Evolutionary conservation across 2,797 vertebrate genomes (phyloP).

Genomic region (Arrhamphus sclerolepis): DNA sequence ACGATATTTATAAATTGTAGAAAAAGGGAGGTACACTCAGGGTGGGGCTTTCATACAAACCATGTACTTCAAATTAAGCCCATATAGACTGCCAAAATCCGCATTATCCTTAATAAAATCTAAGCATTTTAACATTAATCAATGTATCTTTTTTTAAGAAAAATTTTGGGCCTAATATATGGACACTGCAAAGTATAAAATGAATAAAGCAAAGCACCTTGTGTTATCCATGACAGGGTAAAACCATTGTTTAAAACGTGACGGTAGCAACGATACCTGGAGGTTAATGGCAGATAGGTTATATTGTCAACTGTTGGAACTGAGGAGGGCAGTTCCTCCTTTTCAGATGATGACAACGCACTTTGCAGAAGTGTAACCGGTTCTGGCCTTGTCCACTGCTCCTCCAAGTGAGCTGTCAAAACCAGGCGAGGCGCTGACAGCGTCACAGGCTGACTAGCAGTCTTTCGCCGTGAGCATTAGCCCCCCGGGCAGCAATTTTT

Average conservation of each 20-base stretch:
- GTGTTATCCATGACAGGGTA: constrained; percentile 3
- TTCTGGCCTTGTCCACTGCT: constrained; percentile 44
- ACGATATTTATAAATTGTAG: neutral
- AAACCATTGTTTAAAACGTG: constrained; percentile 6
- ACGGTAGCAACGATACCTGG: constrained; percentile 10
- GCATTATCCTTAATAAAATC: neutral
- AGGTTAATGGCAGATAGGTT: constrained; percentile 1
- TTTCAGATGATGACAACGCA: neutral
- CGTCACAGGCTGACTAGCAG: constrained; percentile 59
- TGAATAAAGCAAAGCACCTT: too few relatives aligned
- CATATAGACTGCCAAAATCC: neutral
- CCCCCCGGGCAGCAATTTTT: neutral
- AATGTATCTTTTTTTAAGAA: too few relatives aligned
- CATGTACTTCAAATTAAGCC: constrained; percentile 17
- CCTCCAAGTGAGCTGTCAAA: constrained; percentile 66
- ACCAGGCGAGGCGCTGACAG: constrained; percentile 65
- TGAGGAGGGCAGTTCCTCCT: too few relatives aligned
- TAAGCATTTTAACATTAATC: too few relatives aligned
- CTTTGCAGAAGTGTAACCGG: constrained; percentile 2
- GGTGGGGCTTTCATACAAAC: constrained; percentile 58
- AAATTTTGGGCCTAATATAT: neutral
- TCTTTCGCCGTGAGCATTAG: constrained; percentile 52
- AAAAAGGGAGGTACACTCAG: constrained; percentile 44
- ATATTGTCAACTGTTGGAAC: neutral
- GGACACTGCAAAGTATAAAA: neutral